Percentiles rank a stretch among this genome's conserved stretches.
Conservation (phyloP, 2,113 vertebrate genomes). For the Cercocebus atys region DNA sequence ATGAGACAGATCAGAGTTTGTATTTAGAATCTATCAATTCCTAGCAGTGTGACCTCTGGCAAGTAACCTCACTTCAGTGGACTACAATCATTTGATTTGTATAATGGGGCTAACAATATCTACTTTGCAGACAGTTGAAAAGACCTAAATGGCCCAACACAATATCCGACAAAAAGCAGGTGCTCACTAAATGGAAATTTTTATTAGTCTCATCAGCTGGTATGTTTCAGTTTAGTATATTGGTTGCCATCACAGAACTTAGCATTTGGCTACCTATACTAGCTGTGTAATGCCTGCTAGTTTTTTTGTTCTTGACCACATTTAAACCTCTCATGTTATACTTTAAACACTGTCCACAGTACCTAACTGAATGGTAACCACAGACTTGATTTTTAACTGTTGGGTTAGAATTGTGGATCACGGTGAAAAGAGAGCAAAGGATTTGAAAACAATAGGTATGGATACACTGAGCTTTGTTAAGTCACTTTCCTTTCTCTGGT, state of each 20-base stretch:
- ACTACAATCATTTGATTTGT: constrained; percentile 18
- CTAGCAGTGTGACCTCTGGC: neutral
- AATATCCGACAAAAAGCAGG: neutral
- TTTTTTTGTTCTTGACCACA: neutral
- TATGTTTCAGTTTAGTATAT: constrained; percentile 9
- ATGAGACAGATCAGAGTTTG: neutral
- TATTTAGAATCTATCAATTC: neutral
- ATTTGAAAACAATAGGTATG: neutral
- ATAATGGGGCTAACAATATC: neutral
- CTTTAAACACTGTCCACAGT: neutral
- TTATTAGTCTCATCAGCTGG: neutral
- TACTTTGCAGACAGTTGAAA: neutral
- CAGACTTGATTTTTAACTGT: neutral
- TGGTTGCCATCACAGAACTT: constrained; percentile 21
- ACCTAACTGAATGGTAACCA: neutral
- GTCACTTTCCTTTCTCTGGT: neutral
- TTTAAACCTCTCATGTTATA: neutral
- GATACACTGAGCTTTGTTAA: neutral
- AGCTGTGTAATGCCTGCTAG: neutral
- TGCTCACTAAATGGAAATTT: neutral
- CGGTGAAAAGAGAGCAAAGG: neutral
- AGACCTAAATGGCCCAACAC: neutral
- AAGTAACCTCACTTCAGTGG: neutral
- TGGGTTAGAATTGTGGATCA: neutral
- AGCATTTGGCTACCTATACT: neutral